Conservation (phyloP, 2,113 vertebrate species). For the Tyrannus savana region DNA sequence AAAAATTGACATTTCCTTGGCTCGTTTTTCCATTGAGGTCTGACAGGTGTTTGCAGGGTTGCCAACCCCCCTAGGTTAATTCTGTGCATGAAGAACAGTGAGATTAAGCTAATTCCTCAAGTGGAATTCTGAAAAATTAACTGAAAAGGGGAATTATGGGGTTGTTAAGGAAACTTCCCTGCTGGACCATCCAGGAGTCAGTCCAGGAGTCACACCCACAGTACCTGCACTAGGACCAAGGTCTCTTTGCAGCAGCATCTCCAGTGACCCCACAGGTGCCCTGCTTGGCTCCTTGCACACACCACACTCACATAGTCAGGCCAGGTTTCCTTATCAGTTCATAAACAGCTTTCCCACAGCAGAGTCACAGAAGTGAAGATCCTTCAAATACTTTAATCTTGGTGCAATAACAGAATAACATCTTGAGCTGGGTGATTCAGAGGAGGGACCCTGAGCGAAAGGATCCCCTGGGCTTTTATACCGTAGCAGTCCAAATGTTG, state of each 20-base stretch:
- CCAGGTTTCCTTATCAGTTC: neutral
- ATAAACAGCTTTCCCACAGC: neutral
- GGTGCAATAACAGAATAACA: neutral
- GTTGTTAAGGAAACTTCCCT: neutral
- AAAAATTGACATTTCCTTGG: slow-evolving; percentile 3
- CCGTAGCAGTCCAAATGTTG: neutral
- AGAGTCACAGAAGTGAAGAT: neutral
- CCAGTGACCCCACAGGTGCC: neutral
- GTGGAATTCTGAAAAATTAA: slow-evolving; percentile 24
- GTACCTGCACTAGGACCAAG: neutral
- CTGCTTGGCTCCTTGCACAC: neutral
- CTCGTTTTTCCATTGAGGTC: neutral
- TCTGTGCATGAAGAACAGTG: neutral
- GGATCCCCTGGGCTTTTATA: neutral
- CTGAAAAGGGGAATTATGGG: neutral
- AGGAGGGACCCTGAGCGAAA: neutral
- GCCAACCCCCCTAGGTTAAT: neutral
- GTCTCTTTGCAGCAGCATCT: neutral
- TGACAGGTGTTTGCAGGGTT: neutral
- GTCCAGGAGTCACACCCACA: neutral
- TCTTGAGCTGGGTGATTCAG: neutral
- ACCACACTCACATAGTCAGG: neutral
- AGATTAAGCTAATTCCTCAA: neutral
- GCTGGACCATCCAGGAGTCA: neutral
- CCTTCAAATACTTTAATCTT: neutral